Base-by-base conservation (phyloP, 2,888 invertebrate genomes). In the Syritta pipiens region DNA sequence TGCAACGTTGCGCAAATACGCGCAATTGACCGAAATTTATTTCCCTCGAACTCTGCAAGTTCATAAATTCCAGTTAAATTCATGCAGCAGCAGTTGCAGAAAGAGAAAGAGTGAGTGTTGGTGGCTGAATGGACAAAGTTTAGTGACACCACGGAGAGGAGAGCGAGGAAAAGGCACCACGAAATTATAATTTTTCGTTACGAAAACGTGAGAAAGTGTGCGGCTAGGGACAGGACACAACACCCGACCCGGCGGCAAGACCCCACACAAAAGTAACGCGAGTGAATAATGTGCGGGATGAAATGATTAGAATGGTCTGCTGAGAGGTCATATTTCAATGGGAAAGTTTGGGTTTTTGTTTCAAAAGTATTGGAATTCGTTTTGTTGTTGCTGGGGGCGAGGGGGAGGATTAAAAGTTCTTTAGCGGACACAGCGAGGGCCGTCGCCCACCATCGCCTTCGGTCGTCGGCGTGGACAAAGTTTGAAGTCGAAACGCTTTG, bases 21-120 rank as follows among this genome's bases (percentile, higher is more conserved):
- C 28, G 77, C 77, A 77, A 67, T 67, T 65, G 77, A 55, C 71
- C 71, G 60, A 71, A 77, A 71, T 77, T 53, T 60, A 77, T 71
- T 77, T 71, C 20, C 63, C 46, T 65, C 24, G 48, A 60, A 53
- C 26, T 59, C 60, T 19, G 77, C 77, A 71, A 77, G 65, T 71
- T 67, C 65, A 77, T 77, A 77, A 77, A 71, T 77, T 71, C 35
- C 19, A 67, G 53, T 77, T 77, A 71, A 77, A 67, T 71, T 71
- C 71, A 59, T 65, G 71, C 71, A 71, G 77, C 59, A 77, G 76
- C 69, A 49, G 32, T 17, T n/a, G 32, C 14, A 37, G 37, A 37
- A 17, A 37, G 17, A 37, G 17, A 14, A 9, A 49, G 26, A 19
- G 48, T 35, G 24, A 10, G 17, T 9, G 32, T 4, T 4, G n/a